Percentiles rank a stretch among this genome's conserved stretches.
phyloP scores from a whole-genome alignment of 1,140 invertebrate species.

The Nylanderia fulva region DNA sequence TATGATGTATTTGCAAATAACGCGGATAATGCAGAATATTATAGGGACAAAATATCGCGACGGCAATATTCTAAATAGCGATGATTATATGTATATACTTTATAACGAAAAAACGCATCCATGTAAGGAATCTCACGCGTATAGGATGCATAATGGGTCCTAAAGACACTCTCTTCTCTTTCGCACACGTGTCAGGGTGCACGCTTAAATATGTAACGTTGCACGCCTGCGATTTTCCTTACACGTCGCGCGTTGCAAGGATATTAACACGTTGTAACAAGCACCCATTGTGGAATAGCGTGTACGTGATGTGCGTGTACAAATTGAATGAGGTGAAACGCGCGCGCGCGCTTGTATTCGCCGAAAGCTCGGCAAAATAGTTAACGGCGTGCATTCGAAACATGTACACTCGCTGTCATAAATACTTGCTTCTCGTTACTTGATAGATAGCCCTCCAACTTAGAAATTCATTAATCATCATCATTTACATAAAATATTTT shows the following conservation, averaged over 20 bases:
- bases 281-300: slow-evolving; percentile 43
- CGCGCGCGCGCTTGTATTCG: neutral
- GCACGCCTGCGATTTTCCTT: slow-evolving; percentile 40
- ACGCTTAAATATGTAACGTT: slow-evolving; percentile 35
- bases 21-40: slow-evolving; percentile 7
- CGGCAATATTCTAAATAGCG: slow-evolving; percentile 37
- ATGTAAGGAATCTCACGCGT: neutral
- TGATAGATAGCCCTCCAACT: too few species aligned
- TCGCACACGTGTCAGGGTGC: neutral
- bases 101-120: neutral
- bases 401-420: neutral
- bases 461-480: too few species aligned
- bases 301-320: slow-evolving; percentile 58
- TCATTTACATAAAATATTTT: neutral
- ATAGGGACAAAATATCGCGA: slow-evolving; percentile 29
- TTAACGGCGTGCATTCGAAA: slow-evolving; percentile 37
- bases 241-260: slow-evolving; percentile 31
- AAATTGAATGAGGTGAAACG: slow-evolving; percentile 53
- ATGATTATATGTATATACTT: slow-evolving; percentile 48
- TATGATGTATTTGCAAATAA: too few species aligned
- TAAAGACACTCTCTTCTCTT: slow-evolving; percentile 20
- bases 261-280: slow-evolving; percentile 62
- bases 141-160: slow-evolving; percentile 18
- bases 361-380: neutral
- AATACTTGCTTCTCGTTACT: too few species aligned